Conservation (phyloP, 2,797 vertebrate genomes). For the Pelodytes ibericus region DNA sequence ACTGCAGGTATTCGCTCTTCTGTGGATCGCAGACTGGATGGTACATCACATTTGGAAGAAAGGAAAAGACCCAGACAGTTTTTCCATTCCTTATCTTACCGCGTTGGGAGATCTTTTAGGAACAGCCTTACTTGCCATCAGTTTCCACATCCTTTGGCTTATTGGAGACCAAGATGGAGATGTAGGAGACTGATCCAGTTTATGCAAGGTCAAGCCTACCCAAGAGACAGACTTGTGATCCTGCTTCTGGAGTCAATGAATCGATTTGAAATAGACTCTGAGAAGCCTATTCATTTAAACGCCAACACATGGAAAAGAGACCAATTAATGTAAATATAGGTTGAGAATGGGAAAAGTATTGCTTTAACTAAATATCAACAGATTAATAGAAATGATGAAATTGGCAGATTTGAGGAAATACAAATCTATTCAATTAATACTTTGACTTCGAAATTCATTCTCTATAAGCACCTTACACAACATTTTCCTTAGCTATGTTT, state of each 20-base stretch:
- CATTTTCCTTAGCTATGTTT: neutral
- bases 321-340: neutral
- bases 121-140: conserved; percentile 88
- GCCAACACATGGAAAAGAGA: neutral
- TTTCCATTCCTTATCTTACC: conserved; percentile 95
- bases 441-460: neutral
- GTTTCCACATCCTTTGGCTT: conserved; percentile 95
- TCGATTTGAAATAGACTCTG: neutral
- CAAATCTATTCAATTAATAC: neutral
- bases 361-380: too few species aligned
- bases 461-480: neutral
- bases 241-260: neutral
- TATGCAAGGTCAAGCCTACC: conserved; percentile 19
- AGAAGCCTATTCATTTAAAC: neutral
- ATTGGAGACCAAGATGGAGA: conserved; percentile 95
- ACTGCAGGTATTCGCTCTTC: conserved; percentile 84
- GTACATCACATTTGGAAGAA: conserved; percentile 94
- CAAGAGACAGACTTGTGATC: neutral
- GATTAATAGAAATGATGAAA: too few species aligned
- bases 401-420: neutral
- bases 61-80: conserved; percentile 96
- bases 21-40: conserved; percentile 96
- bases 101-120: conserved; percentile 93
- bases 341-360: neutral
- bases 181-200: conserved; percentile 84